Conservation (phyloP, 2,113 vertebrate genomes). For the Petrocephalus zakoni region DNA sequence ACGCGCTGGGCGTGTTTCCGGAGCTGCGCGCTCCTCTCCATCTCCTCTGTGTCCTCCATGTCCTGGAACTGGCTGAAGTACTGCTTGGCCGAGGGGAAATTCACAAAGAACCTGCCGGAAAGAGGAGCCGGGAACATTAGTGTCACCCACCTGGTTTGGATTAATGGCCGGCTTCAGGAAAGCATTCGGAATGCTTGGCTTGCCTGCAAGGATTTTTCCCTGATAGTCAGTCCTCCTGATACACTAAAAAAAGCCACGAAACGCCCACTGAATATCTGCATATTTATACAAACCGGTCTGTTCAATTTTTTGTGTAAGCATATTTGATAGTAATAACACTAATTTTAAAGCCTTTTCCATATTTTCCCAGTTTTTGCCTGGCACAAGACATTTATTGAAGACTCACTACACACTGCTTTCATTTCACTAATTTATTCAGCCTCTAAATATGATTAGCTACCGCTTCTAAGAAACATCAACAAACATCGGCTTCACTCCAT, state of each 20-base stretch:
- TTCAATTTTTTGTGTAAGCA: neutral
- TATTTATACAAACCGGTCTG: neutral
- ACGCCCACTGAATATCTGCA: neutral
- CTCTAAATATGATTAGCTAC: neutral
- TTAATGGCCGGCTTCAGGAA: neutral
- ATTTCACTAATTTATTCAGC: neutral
- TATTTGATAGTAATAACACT: neutral
- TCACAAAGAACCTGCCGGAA: constrained; percentile 82
- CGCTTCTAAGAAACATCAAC: neutral
- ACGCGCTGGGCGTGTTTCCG: constrained; percentile 82
- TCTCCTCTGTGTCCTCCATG: constrained; percentile 66
- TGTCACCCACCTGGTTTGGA: neutral
- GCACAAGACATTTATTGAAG: neutral
- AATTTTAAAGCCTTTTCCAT: neutral
- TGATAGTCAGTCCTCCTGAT: neutral
- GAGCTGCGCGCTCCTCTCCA: constrained; percentile 68
- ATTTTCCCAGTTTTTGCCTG: neutral
- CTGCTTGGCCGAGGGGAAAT: constrained; percentile 92
- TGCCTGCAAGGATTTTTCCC: neutral
- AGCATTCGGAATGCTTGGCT: neutral
- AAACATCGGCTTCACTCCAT: neutral
- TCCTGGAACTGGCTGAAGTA: constrained; percentile 93
- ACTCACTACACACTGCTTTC: neutral
- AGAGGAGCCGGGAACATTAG: neutral
- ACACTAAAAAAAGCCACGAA: neutral